Evolutionary conservation across 2,113 vertebrate species (phyloP).

Genomic region (Vimba vimba): DNA sequence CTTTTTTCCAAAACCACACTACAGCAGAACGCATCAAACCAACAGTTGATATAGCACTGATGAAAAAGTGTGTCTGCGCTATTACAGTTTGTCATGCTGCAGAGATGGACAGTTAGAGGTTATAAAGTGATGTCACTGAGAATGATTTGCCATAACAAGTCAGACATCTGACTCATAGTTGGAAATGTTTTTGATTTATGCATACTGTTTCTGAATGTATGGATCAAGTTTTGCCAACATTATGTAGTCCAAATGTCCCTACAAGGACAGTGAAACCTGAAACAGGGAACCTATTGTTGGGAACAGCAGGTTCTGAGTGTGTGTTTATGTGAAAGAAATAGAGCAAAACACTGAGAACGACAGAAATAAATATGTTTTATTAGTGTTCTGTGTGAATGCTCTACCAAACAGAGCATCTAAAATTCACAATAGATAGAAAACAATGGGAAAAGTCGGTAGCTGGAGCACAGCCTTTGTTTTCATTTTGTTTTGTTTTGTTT

Average conservation of each 20-base stretch:
- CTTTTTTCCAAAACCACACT: conserved; percentile 79
- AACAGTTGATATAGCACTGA: conserved; percentile 87
- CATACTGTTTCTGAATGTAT: not conserved
- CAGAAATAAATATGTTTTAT: conserved; percentile 3
- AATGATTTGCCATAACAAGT: not conserved
- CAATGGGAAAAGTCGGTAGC: not conserved
- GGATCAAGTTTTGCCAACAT: not conserved
- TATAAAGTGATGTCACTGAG: not conserved
- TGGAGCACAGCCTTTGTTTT: conserved; percentile 2
- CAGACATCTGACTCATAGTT: not conserved
- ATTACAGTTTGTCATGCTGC: not conserved
- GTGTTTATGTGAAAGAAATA: not conserved
- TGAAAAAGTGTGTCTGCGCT: conserved; percentile 65
- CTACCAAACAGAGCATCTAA: not conserved
- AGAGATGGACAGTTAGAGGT: conserved; percentile 25
- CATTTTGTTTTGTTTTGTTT: not conserved
- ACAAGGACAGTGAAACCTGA: not conserved
- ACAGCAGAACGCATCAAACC: conserved; percentile 73
- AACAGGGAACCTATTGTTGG: not conserved
- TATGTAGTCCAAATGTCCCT: not conserved
- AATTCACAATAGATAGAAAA: conserved; percentile 4
- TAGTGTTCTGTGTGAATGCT: not conserved
- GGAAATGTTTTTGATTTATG: not conserved
- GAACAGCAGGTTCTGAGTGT: not conserved
- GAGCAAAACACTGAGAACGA: not conserved